phyloP scores from a whole-genome alignment of 2,888 invertebrate genomes.

The Dicyrtomina minuta region DNA sequence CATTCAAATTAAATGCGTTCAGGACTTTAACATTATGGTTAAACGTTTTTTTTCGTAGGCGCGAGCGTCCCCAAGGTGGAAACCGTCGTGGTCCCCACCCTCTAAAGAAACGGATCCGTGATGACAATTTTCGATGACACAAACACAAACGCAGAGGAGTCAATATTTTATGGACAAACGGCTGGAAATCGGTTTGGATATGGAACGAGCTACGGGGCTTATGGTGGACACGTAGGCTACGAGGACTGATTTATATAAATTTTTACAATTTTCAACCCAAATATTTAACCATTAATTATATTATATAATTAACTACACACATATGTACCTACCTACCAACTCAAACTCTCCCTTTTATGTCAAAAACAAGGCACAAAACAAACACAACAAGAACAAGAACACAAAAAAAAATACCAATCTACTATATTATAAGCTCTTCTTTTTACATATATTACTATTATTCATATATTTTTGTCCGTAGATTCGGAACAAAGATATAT shows the following conservation, averaged over 20 bases:
- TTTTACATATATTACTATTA: too few species aligned
- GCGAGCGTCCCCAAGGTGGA: not conserved
- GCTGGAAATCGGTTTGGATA: not conserved
- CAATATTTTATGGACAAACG: not conserved
- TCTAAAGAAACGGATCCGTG: not conserved
- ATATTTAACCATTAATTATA: not conserved
- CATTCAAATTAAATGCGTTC: slow-evolving; percentile 7
- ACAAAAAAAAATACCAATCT: too few species aligned
- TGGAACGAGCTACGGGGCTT: not conserved
- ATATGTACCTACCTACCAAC: not conserved
- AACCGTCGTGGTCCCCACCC: not conserved
- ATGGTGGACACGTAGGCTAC: slow-evolving; percentile 10
- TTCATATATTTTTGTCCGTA: too few species aligned
- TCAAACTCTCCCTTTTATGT: not conserved
- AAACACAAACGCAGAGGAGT: not conserved
- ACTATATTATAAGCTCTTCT: too few species aligned
- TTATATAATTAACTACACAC: not conserved
- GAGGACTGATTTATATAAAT: slow-evolving; percentile 10
- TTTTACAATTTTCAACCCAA: not conserved
- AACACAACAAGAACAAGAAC: not conserved
- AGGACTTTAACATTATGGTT: not conserved
- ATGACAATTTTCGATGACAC: not conserved
- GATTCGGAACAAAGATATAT: too few species aligned
- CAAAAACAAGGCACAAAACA: not conserved
- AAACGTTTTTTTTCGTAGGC: slow-evolving; percentile 21